Conservation (phyloP, 2,888 invertebrate species). For the Chrysolina americana region DNA sequence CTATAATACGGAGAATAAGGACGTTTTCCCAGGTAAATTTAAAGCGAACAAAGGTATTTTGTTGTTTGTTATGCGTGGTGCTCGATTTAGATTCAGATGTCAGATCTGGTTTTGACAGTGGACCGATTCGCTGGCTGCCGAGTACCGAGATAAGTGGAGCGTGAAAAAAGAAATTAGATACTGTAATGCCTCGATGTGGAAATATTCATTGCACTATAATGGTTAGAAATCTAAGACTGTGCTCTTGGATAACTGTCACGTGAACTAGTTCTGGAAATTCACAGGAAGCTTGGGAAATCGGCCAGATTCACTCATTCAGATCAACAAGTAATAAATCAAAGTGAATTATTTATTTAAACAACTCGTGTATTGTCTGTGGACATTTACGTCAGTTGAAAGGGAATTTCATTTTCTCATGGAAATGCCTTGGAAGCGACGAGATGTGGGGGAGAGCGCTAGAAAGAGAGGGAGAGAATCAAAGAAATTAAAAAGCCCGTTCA, state of each 20-base stretch:
- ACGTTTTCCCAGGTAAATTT: slow-evolving; percentile 79
- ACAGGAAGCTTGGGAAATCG: background rate
- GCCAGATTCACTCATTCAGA: background rate
- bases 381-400: background rate
- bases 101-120: slow-evolving; percentile 23
- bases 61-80: background rate
- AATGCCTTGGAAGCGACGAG: background rate
- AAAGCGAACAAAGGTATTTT: slow-evolving; percentile 8
- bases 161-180: slow-evolving; percentile 22
- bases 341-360: background rate
- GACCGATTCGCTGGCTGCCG: background rate
- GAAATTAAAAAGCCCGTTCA: slow-evolving; percentile 20
- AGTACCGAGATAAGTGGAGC: slow-evolving; percentile 9
- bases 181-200: slow-evolving; percentile 5
- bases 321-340: slow-evolving; percentile 7
- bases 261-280: background rate
- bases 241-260: background rate
- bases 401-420: background rate
- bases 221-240: slow-evolving; percentile 8
- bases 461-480: slow-evolving; percentile 19
- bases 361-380: background rate
- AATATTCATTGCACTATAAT: background rate
- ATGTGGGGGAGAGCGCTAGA: slow-evolving; percentile 9
- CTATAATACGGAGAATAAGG: slow-evolving; percentile 79
- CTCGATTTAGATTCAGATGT: slow-evolving; percentile 21